Conservation (phyloP, 2,797 vertebrate species). For the Rousettus madagascariensis region DNA sequence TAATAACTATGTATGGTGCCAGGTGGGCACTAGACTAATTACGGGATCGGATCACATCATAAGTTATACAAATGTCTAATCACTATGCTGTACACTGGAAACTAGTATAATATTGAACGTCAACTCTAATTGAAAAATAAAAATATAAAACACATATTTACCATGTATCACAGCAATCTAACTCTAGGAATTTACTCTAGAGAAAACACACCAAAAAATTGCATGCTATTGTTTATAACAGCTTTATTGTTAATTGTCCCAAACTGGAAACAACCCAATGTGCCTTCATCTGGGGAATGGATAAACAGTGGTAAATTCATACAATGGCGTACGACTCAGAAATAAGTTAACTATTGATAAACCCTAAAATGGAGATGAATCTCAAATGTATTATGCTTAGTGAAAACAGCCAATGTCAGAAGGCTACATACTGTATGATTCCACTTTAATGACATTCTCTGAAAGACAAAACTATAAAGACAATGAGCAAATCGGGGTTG, state of each 20-base stretch:
- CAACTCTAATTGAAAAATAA: too few species aligned
- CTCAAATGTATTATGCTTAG: neutral
- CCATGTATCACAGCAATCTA: neutral
- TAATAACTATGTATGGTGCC: too few species aligned
- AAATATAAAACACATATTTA: neutral
- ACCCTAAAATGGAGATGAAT: neutral
- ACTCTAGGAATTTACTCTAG: neutral
- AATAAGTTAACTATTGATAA: neutral
- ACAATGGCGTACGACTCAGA: neutral
- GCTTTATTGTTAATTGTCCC: constrained; percentile 22
- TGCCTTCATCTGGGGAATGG: neutral
- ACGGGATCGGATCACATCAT: too few species aligned
- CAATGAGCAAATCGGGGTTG: neutral
- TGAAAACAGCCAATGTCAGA: constrained; percentile 22
- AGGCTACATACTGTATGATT: neutral
- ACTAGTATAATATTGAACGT: too few species aligned
- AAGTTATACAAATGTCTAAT: too few species aligned
- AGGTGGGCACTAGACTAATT: too few species aligned
- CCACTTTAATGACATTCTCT: constrained; percentile 27
- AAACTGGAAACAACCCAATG: neutral
- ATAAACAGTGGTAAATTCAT: neutral
- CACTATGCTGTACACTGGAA: too few species aligned
- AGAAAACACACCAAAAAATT: constrained; percentile 12
- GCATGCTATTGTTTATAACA: neutral
- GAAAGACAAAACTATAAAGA: constrained; percentile 1